phyloP scores from a whole-genome alignment of 2,797 vertebrate species.

The Gadopsis marmoratus region DNA sequence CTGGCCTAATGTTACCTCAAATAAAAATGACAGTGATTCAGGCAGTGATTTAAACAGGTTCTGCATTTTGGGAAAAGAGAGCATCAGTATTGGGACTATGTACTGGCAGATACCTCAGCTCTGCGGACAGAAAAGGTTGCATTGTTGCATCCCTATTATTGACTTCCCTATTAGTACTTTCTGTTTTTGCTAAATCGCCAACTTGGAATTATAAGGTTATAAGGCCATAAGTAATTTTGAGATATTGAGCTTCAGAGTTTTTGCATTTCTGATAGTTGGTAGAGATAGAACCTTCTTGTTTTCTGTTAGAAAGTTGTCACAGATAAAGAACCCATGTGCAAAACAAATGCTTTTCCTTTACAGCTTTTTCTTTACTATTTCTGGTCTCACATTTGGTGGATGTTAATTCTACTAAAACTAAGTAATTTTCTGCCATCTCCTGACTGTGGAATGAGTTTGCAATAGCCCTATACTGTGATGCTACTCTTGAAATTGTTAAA shows the following conservation, averaged over 20 bases:
- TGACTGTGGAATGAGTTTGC: not conserved
- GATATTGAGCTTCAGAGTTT: too few relatives aligned
- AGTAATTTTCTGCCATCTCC: not conserved
- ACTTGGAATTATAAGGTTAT: too few relatives aligned
- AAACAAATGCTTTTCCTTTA: conserved; percentile 19
- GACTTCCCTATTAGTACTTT: not conserved
- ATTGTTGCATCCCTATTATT: not conserved
- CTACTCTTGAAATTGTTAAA: conserved; percentile 10
- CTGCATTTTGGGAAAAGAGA: not conserved
- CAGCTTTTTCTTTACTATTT: conserved; percentile 1
- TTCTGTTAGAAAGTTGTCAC: too few relatives aligned
- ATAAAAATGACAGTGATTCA: not conserved
- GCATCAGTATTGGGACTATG: not conserved
- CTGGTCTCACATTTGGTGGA: not conserved
- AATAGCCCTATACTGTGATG: not conserved
- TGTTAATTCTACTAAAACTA: not conserved
- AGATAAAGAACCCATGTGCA: not conserved
- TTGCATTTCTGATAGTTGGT: too few relatives aligned
- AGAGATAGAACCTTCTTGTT: too few relatives aligned
- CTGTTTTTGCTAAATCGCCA: not conserved
- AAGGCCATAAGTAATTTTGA: too few relatives aligned
- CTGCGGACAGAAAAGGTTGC: not conserved
- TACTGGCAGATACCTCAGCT: not conserved
- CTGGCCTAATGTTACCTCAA: not conserved
- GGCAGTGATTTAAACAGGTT: not conserved